Evolutionary conservation across 2,113 vertebrate species (phyloP), one percentile per base, ranked within the genome.

Genomic region (Hippocampus mohnikei): DNA sequence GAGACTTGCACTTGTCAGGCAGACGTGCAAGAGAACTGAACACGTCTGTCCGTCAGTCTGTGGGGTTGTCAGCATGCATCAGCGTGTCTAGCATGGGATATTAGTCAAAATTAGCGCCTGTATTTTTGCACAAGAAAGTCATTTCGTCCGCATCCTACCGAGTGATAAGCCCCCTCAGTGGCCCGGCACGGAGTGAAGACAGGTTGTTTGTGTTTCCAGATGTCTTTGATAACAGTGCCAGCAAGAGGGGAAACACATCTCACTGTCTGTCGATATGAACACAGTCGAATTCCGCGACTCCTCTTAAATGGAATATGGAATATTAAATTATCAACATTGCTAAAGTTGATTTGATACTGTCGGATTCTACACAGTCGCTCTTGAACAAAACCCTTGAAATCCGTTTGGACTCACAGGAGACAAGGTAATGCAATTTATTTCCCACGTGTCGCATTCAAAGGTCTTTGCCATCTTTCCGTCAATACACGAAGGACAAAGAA

Each of bases 61-160:
- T 59, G 61, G 71, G 65, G 70, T 76, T 63, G 72, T 77, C 61
- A 71, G 72, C 71, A 74, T 79, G 23, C 27, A 41, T 41, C 50
- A 44, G n/a, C 56, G 11, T 58, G 8, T 63, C 7, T 29, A 7
- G 56, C 13, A 9, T 63, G 42, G 27, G 29, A 61, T 33, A 60
- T 33, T 33, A 33, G 68, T 75, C 65, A 67, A 56, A 74, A 74
- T 69, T 27, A 2, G 56, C 12, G 27, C 18, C 56, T 59, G 58
- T 16, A 15, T 60, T 60, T 29, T 9, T 1, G 5, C 29, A 29
- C 4, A 27, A 27, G 8, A 46, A 66, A 27, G 7, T 62, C 16
- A 40, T 60, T 55, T 73, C 25, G 16, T 12, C 53, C 29, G 37
- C 52, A 67, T 60, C 25, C 63, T 37, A 37, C 52, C 41, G 40